Percentiles rank a stretch among this genome's conserved stretches.
phyloP scores from a whole-genome alignment of 2,888 invertebrate species.

The Eilema caniola region DNA sequence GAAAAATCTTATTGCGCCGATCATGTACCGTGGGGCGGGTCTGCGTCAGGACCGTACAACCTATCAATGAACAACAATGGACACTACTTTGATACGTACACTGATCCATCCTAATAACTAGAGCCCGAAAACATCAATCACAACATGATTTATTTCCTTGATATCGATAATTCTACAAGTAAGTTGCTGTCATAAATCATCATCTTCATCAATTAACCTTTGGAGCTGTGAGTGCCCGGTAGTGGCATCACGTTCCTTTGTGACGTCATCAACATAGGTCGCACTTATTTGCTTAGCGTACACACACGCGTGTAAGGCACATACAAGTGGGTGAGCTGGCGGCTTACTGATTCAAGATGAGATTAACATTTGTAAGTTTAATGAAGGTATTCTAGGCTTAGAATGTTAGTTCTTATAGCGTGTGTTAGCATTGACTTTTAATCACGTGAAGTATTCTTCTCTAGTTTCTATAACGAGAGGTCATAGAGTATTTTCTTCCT shows the following conservation, averaged over 20 bases:
- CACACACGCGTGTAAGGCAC: neutral
- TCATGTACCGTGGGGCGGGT: neutral
- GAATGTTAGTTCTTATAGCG: neutral
- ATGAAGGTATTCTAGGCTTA: neutral
- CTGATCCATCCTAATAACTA: neutral
- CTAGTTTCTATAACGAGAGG: too few relatives aligned
- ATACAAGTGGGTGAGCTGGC: neutral
- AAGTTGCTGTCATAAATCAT: constrained; percentile 14
- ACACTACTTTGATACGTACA: constrained; percentile 3
- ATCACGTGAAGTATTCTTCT: too few relatives aligned
- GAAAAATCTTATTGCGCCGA: neutral
- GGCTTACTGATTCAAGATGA: neutral
- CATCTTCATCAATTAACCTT: constrained; percentile 5
- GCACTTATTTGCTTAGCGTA: neutral
- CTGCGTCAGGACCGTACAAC: neutral
- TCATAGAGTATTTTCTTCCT: too few relatives aligned
- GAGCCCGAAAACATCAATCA: constrained; percentile 8
- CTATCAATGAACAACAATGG: constrained; percentile 10
- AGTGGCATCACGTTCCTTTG: neutral
- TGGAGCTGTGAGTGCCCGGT: neutral
- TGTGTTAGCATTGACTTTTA: neutral
- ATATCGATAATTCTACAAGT: constrained; percentile 10
- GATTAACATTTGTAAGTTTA: constrained; percentile 8
- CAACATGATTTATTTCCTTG: constrained; percentile 3
- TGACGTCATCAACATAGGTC: neutral